A percentile compares a stretch with the other conserved stretches of the same genome.
These are phyloP conservation scores for Peromyscus attwateri DNA, from an alignment of 2,797 vertebrate species.

Conservation along the genomic window DNA sequence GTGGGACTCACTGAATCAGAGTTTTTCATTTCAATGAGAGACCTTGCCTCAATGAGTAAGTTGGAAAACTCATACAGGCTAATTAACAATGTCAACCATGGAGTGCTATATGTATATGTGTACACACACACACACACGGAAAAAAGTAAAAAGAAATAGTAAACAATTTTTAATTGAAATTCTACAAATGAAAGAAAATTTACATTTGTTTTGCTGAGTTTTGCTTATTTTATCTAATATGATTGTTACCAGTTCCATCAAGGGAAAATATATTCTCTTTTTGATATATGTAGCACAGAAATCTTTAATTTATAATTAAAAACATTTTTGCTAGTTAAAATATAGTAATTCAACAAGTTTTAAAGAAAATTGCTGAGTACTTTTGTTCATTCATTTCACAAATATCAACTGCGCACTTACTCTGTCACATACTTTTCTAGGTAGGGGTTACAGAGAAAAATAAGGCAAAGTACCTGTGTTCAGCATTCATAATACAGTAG, in stretches of 20 bases:
- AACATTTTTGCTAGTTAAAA: not conserved
- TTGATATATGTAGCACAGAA: slow-evolving; percentile 39
- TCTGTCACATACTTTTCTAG: not conserved
- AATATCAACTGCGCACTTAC: not conserved
- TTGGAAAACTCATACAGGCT: not conserved
- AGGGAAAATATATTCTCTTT: slow-evolving; percentile 2
- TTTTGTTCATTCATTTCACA: not conserved
- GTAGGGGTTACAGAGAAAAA: not conserved
- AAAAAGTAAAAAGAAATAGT: not conserved
- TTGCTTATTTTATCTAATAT: not conserved
- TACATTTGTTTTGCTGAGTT: not conserved
- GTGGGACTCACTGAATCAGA: not conserved
- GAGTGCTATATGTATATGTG: not conserved
- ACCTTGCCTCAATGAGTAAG: not conserved
- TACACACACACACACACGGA: no score
- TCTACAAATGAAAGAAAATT: not conserved
- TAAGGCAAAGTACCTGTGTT: slow-evolving; percentile 16
- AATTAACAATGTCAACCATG: not conserved
- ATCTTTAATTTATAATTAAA: slow-evolving; percentile 37
- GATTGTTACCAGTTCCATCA: not conserved
- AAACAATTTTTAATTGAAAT: not conserved
- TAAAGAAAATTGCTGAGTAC: not conserved
- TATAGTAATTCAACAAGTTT: slow-evolving; percentile 10
- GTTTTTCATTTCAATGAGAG: not conserved
- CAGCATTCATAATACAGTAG: not conserved